These are phyloP conservation scores for Spea bombifrons DNA, from an alignment of 2,113 vertebrate species.

Conservation along the genomic window DNA sequence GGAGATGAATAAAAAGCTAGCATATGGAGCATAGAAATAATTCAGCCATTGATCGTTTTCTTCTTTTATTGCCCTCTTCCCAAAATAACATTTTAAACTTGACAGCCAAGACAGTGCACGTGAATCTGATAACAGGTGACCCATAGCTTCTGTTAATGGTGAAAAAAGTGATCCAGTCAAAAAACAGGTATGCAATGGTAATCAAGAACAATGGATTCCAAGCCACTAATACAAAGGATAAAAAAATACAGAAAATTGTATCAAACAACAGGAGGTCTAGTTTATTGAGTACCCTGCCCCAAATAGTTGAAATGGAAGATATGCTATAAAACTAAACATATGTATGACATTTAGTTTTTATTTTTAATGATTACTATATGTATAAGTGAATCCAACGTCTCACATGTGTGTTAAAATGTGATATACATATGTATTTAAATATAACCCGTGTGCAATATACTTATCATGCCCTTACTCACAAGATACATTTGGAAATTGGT, in stretches of 20 bases:
- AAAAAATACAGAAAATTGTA: constrained; percentile 24
- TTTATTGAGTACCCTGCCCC: constrained; percentile 34
- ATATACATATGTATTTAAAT: constrained; percentile 24
- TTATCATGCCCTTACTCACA: constrained; percentile 33
- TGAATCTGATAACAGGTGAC: constrained; percentile 68
- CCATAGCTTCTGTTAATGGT: constrained; percentile 52
- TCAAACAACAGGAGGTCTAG: constrained; percentile 19
- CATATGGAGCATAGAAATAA: no score
- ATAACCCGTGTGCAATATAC: constrained; percentile 38
- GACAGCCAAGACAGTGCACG: constrained; percentile 70
- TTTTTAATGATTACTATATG: constrained; percentile 9
- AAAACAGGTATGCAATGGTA: constrained; percentile 1
- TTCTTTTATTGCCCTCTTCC: constrained; percentile 60
- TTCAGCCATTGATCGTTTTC: not conserved
- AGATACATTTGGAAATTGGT: constrained; percentile 10
- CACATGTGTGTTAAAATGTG: constrained; percentile 20
- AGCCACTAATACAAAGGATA: not conserved
- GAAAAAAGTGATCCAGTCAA: constrained; percentile 49
- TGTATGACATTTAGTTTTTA: constrained; percentile 30
- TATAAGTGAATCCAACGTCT: constrained; percentile 41
- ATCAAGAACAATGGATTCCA: not conserved
- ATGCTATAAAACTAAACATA: constrained; percentile 34
- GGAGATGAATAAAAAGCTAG: no score
- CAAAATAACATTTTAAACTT: constrained; percentile 65
- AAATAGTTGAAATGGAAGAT: constrained; percentile 35